phyloP scores from a whole-genome alignment of 2,797 vertebrate genomes.

The Crax fasciolata region DNA sequence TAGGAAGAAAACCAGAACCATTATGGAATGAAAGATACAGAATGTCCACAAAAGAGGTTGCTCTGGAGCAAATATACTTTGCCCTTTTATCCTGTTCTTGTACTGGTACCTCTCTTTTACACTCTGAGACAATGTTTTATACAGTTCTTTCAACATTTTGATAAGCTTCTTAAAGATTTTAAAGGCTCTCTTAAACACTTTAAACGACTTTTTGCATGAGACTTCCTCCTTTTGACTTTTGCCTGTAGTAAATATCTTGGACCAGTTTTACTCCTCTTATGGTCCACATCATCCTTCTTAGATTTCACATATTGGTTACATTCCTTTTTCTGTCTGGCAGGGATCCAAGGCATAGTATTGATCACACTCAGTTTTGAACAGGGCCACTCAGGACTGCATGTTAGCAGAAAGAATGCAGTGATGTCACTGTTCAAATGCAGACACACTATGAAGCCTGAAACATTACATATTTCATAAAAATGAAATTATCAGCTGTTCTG shows the following conservation, averaged over 20 bases:
- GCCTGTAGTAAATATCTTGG: not conserved
- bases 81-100: not conserved
- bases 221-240: not conserved
- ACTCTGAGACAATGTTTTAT: not conserved
- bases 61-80: not conserved
- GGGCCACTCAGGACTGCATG: not conserved
- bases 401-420: not conserved
- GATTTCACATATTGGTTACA: not conserved
- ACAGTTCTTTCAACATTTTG: not conserved
- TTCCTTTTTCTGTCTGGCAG: not conserved
- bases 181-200: not conserved
- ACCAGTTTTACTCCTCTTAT: not conserved
- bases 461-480: not conserved
- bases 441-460: not conserved
- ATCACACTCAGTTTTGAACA: not conserved
- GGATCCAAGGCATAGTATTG: not conserved
- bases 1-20: accelerated
- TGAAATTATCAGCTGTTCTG: not conserved
- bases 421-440: not conserved
- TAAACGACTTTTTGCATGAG: not conserved
- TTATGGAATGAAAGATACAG: not conserved
- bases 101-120: not conserved
- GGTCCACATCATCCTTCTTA: not conserved
- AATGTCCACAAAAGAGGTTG: not conserved
- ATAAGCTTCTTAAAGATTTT: not conserved